Evolutionary conservation across 2,113 vertebrate species (phyloP).

Genomic region (Triplophysa dalaica): DNA sequence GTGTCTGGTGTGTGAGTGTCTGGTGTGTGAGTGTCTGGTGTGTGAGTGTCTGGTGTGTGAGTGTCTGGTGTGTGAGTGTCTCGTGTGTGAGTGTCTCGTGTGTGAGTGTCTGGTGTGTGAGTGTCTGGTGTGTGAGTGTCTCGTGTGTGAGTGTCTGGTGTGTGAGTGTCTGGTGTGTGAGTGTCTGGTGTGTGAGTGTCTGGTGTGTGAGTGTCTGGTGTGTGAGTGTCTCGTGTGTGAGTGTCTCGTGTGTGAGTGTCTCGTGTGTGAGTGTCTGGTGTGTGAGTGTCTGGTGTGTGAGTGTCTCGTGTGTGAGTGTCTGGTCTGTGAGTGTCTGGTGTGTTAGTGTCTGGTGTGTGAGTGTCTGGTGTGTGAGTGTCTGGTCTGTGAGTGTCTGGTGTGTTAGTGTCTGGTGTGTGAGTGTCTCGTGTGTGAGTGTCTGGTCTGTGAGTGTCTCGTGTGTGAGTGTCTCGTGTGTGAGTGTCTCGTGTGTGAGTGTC

Average conservation of each 20-base stretch:
- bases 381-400: no score
- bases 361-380: neutral
- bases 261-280: no score
- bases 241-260: neutral
- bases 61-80: neutral
- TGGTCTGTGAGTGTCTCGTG: no score
- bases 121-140: neutral
- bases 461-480: neutral
- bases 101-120: neutral
- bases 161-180: neutral
- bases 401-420: no score
- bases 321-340: no score
- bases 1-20: neutral
- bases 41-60: no score
- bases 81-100: conserved; percentile 3
- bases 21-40: neutral
- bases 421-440: neutral
- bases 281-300: no score
- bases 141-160: conserved; percentile 3
- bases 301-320: neutral
- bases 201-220: conserved; percentile 2
- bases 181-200: neutral
- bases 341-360: neutral
- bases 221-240: neutral
- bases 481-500: neutral